Percentiles rank a stretch among this genome's conserved stretches.
Conservation (phyloP, 2,113 vertebrate genomes). For the Emydura subglobosa region DNA sequence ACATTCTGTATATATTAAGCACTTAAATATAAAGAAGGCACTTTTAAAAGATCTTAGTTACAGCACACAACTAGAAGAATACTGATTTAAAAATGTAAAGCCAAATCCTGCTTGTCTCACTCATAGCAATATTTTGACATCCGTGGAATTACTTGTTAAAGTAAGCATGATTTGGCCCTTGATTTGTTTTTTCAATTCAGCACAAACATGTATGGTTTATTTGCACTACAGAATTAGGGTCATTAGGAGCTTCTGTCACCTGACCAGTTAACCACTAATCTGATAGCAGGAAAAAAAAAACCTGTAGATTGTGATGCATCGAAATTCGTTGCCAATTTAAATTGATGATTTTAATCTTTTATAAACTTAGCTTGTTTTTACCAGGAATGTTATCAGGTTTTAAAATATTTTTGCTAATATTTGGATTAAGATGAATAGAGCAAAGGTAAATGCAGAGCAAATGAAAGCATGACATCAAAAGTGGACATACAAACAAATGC, state of each 20-base stretch:
- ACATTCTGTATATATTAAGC: conserved; percentile 50
- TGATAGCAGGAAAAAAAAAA: conserved; percentile 11
- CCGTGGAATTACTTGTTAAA: conserved; percentile 28
- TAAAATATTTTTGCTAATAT: conserved; percentile 30
- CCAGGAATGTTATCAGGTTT: conserved; percentile 23
- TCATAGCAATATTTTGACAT: neutral
- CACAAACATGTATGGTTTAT: conserved; percentile 51
- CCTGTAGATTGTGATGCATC: conserved; percentile 19
- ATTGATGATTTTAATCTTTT: conserved; percentile 20
- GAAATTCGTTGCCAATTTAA: conserved; percentile 51
- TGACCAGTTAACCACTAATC: conserved; percentile 60
- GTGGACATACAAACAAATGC: conserved; percentile 32
- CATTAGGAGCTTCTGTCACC: conserved; percentile 51
- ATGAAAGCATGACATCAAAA: conserved; percentile 30
- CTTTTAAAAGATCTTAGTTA: conserved; percentile 68
- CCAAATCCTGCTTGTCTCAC: conserved; percentile 54
- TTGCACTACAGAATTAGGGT: conserved; percentile 68
- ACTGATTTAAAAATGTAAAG: conserved; percentile 15
- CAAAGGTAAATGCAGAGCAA: conserved; percentile 42
- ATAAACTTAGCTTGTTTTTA: conserved; percentile 51
- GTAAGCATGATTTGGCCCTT: conserved; percentile 28
- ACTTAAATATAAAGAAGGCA: conserved; percentile 77
- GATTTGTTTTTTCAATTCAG: conserved; percentile 32
- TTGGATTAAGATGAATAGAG: conserved; percentile 30
- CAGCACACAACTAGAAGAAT: conserved; percentile 57